Base-by-base conservation (phyloP, 1,140 invertebrate species). In the Polypedilum pembai region DNA sequence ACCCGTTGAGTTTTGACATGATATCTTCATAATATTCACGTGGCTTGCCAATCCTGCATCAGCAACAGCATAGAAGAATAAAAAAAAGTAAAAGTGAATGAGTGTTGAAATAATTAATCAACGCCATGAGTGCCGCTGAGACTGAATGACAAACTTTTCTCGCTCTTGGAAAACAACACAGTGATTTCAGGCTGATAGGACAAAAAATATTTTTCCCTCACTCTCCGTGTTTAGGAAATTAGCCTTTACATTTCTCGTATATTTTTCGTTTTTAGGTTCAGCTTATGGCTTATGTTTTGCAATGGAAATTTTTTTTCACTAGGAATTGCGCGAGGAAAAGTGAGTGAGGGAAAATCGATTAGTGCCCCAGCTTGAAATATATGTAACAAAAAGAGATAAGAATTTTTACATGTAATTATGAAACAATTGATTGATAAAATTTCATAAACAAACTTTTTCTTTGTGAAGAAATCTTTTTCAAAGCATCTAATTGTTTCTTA, bases 1-100 rank as follows among this genome's bases (percentile, higher is more conserved):
- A 91, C 90, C 90, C 90, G 80, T 91, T 91, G 17, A 91, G 82
- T 83, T 89, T 87, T 1, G 79, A 79, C 74, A 91, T 78, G 66
- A 91, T 80, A 75, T 88, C 77, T 77, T 85, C 79, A 77, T 92
- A 92, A 81, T 92, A 92, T 8, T 80, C 77, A 15, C 84, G 78
- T 73, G 85, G 79, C 79, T 84, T 84, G 21, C 88, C 88, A 78
- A 91, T 90, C 86, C 90, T 91, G 78, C 69, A 85, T n/a, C 12
- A 56, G n/a, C 45, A 56, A 56, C n/a, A 56, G 3, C 45, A 33
- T 33, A 33, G 12, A n/a, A 56, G 8, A 12, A 8, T 45, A 12
- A 45, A 45, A 41, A 41, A 56, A 56, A 12, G 12, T 4, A 56
- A 56, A 15, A 56, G n/a, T n/a, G 45, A n/a, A 15, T n/a, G n/a